A percentile compares a stretch with the other conserved stretches of the same genome.
Conservation (phyloP, 2,888 invertebrate species). For the Metalampra italica region DNA sequence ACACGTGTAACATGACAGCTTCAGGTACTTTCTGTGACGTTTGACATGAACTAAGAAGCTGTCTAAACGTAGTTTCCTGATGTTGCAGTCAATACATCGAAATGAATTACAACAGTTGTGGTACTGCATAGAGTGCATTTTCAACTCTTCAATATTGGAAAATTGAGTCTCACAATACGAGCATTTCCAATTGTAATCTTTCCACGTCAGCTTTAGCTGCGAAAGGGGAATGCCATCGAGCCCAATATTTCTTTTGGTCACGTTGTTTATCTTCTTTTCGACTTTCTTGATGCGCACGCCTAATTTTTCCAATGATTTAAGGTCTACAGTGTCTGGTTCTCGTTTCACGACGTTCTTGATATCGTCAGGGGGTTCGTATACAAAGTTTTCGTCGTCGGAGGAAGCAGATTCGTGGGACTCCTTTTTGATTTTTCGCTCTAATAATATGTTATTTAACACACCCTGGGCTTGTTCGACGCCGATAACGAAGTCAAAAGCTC, state of each 20-base stretch:
- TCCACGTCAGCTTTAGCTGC: slow-evolving; percentile 48
- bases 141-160: slow-evolving; percentile 50
- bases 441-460: slow-evolving; percentile 27
- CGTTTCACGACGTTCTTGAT: background rate
- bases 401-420: slow-evolving; percentile 15
- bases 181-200: slow-evolving; percentile 53
- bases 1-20: slow-evolving; percentile 60
- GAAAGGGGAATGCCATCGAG: slow-evolving; percentile 34
- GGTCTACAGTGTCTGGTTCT: background rate
- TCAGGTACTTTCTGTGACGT: slow-evolving; percentile 78
- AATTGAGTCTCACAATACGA: slow-evolving; percentile 50
- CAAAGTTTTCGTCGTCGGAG: background rate
- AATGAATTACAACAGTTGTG: slow-evolving; percentile 81
- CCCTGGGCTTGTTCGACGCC: slow-evolving; percentile 45
- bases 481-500: slow-evolving; percentile 43
- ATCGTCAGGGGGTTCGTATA: background rate
- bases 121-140: slow-evolving; percentile 76
- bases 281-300: slow-evolving; percentile 7
- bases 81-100: slow-evolving; percentile 80
- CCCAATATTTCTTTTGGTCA: background rate
- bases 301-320: background rate
- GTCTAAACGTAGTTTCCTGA: slow-evolving; percentile 40
- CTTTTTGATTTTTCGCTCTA: slow-evolving; percentile 32
- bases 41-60: slow-evolving; percentile 72
- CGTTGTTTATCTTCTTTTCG: slow-evolving; percentile 8